These are phyloP conservation scores for Meles meles DNA, from an alignment of 2,113 vertebrate species.

Conservation along the genomic window DNA sequence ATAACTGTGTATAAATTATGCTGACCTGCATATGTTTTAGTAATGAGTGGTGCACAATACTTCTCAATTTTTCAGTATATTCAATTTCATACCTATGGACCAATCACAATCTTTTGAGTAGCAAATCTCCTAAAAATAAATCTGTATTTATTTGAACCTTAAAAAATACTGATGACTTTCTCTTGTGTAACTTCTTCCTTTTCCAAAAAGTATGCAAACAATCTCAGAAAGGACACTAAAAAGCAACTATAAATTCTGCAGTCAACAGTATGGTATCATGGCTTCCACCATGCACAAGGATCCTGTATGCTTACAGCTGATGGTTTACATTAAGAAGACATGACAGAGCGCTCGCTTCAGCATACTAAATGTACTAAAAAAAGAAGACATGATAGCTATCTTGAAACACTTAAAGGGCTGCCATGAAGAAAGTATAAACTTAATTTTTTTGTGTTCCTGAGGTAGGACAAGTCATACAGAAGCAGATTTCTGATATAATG, in stretches of 20 bases:
- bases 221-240: constrained; percentile 5
- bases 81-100: background rate
- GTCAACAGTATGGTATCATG: background rate
- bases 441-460: background rate
- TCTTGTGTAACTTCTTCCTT: background rate
- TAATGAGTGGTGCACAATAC: background rate
- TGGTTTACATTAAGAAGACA: background rate
- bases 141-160: background rate
- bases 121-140: background rate
- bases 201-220: background rate
- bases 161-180: background rate
- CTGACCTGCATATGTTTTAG: background rate
- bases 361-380: background rate
- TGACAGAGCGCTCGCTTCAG: background rate
- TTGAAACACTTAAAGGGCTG: background rate
- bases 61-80: background rate
- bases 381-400: background rate
- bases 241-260: background rate
- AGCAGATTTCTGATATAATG: background rate
- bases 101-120: background rate
- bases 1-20: background rate
- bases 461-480: background rate
- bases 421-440: background rate
- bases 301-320: background rate
- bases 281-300: background rate